Conservation (phyloP, 2,888 invertebrate genomes). For the Acleris laterana region DNA sequence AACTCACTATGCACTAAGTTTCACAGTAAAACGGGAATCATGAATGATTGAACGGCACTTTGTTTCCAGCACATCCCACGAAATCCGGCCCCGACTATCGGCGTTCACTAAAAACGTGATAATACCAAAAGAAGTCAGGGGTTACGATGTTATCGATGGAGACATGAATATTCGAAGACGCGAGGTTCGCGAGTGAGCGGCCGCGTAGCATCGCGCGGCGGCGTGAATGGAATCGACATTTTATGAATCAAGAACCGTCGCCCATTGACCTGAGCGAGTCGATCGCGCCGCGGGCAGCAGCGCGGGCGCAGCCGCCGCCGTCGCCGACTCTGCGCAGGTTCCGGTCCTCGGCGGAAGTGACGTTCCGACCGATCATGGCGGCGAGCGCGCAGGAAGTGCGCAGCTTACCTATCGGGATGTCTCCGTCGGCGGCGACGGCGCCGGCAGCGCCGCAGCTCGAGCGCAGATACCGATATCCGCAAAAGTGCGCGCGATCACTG, state of each 20-base stretch:
- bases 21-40: constrained; percentile 66
- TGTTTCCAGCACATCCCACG: constrained; percentile 75
- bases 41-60: constrained; percentile 70
- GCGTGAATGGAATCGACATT: constrained; percentile 83
- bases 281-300: constrained; percentile 45
- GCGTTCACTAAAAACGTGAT: constrained; percentile 79
- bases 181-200: constrained; percentile 83
- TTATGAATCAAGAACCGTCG: constrained; percentile 81
- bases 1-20: constrained; percentile 76
- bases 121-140: constrained; percentile 82
- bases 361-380: constrained; percentile 81
- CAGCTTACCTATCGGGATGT: constrained; percentile 83
- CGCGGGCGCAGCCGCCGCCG: constrained; percentile 56
- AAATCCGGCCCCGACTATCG: constrained; percentile 68
- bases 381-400: constrained; percentile 84
- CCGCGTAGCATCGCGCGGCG: constrained; percentile 75
- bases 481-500: constrained; percentile 81
- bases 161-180: constrained; percentile 84
- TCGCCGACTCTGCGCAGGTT: constrained; percentile 63
- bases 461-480: constrained; percentile 70
- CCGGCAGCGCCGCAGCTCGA: constrained; percentile 58
- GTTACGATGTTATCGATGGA: constrained; percentile 82
- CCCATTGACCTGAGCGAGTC: constrained; percentile 71
- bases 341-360: constrained; percentile 79
- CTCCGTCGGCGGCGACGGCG: constrained; percentile 61